Conservation (phyloP, 2,888 invertebrate genomes). For the Tyria jacobaeae region DNA sequence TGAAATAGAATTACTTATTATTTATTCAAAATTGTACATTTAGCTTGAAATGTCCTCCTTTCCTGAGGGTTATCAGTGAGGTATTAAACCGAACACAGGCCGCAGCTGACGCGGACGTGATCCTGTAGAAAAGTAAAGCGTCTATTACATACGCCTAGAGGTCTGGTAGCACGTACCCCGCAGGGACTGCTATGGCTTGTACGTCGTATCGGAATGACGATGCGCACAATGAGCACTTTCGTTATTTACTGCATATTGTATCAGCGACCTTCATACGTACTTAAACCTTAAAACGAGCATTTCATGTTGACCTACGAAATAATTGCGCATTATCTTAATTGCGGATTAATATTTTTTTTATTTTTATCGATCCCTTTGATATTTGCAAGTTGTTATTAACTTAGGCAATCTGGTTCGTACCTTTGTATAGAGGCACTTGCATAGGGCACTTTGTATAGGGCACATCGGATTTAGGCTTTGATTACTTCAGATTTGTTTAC, state of each 20-base stretch:
- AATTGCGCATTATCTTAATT: neutral
- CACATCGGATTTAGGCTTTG: too few species aligned
- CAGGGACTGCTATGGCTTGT: slow-evolving; percentile 18
- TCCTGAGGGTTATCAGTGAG: slow-evolving; percentile 20
- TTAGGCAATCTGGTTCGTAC: too few species aligned
- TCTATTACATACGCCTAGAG: slow-evolving; percentile 19
- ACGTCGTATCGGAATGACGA: slow-evolving; percentile 26
- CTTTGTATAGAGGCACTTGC: too few species aligned
- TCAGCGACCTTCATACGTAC: slow-evolving; percentile 28
- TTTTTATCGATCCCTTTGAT: neutral
- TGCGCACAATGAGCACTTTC: slow-evolving; percentile 39
- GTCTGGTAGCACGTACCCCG: slow-evolving; percentile 34
- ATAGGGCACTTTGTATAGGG: too few species aligned
- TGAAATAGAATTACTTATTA: neutral
- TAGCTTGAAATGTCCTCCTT: slow-evolving; percentile 4
- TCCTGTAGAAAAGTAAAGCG: slow-evolving; percentile 19
- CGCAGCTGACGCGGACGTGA: slow-evolving; percentile 44
- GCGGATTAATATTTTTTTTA: neutral
- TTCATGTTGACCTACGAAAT: slow-evolving; percentile 3
- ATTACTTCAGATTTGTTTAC: too few species aligned
- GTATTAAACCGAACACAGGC: slow-evolving; percentile 25
- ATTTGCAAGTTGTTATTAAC: too few species aligned
- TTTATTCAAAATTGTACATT: slow-evolving; percentile 1
- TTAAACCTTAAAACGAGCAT: slow-evolving; percentile 15
- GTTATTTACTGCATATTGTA: slow-evolving; percentile 49